Conservation (phyloP, 2,888 invertebrate species). For the Catocala fraxini region DNA sequence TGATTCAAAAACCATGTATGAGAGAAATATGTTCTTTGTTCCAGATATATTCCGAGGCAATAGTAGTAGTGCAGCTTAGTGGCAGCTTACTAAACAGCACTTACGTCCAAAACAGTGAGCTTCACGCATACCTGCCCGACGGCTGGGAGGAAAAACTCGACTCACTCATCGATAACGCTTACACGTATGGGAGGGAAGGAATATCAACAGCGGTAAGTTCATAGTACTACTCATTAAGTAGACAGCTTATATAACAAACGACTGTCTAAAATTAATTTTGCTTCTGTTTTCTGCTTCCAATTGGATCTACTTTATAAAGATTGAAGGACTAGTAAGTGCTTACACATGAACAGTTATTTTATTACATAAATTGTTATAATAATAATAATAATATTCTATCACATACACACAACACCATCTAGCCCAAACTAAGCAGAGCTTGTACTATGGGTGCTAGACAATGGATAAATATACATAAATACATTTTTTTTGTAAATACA, state of each 20-base stretch:
- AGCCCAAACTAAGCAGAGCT: too few relatives aligned
- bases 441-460: too few relatives aligned
- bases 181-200: conserved; percentile 96
- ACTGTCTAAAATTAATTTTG: not conserved
- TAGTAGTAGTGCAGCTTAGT: conserved; percentile 95
- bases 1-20: too few relatives aligned
- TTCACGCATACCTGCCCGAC: conserved; percentile 94
- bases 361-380: not conserved
- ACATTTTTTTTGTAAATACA: too few relatives aligned
- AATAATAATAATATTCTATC: too few relatives aligned
- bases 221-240: too few relatives aligned
- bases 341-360: not conserved
- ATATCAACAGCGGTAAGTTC: conserved; percentile 93
- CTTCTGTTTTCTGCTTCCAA: conserved; percentile 50
- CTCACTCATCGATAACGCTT: conserved; percentile 96
- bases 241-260: too few relatives aligned
- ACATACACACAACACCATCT: too few relatives aligned
- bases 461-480: too few relatives aligned
- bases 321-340: conserved; percentile 49
- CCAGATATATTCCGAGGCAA: conserved; percentile 97
- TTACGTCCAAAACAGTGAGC: conserved; percentile 95
- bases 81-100: conserved; percentile 96
- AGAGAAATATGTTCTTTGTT: conserved; percentile 12
- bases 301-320: conserved; percentile 52
- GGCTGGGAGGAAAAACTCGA: conserved; percentile 95